Evolutionary conservation across 2,113 vertebrate species (phyloP).

Genomic region (Salvelinus sp.): DNA sequence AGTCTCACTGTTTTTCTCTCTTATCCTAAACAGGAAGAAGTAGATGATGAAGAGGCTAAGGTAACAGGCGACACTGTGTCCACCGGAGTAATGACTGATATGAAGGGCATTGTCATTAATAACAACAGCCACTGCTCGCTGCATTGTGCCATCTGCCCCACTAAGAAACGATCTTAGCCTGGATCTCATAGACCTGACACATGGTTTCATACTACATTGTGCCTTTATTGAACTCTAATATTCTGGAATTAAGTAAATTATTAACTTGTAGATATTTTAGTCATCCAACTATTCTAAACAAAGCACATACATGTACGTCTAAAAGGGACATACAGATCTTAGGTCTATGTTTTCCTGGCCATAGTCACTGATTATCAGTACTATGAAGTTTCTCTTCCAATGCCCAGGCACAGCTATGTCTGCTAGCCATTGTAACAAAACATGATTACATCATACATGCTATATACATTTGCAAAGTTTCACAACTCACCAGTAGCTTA

Average conservation of each 20-base stretch:
- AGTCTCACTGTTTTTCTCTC: neutral
- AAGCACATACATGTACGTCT: neutral
- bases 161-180: neutral
- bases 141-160: conserved; percentile 2
- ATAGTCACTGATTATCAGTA: conserved; percentile 6
- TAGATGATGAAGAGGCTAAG: conserved; percentile 44
- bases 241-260: neutral
- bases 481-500: neutral
- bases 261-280: neutral
- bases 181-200: neutral
- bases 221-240: neutral
- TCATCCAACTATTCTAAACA: neutral
- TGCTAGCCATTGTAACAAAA: neutral
- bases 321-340: neutral
- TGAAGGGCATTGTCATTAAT: conserved; percentile 15
- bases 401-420: neutral
- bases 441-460: neutral
- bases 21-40: conserved; percentile 39
- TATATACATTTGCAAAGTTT: neutral
- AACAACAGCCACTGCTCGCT: neutral
- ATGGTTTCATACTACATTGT: neutral
- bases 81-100: conserved; percentile 5
- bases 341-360: neutral
- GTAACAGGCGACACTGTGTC: conserved; percentile 30
- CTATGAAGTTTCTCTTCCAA: neutral